phyloP scores from a whole-genome alignment of 2,113 vertebrate genomes.

The Anhinga anhinga region DNA sequence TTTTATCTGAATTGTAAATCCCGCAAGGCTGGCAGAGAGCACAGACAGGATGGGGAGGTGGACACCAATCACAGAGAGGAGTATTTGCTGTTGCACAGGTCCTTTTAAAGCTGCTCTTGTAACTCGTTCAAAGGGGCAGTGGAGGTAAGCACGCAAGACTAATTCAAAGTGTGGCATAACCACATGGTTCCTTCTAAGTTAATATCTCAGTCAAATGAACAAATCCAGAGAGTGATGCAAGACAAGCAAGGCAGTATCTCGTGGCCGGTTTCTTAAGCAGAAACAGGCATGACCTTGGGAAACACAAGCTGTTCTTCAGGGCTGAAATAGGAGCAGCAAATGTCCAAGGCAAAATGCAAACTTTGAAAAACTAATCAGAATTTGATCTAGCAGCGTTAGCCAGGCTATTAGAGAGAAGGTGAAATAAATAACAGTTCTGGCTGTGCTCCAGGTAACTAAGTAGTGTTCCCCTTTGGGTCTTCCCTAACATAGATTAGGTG shows the following conservation, averaged over 20 bases:
- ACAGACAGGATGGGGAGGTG: neutral
- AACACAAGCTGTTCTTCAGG: neutral
- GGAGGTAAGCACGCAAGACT: neutral
- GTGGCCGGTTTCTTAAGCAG: neutral
- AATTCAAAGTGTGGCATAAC: neutral
- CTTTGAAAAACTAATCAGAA: neutral
- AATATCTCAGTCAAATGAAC: neutral
- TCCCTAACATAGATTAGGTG: rapidly evolving
- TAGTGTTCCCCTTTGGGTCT: neutral
- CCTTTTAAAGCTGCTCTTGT: neutral
- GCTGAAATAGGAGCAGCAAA: neutral
- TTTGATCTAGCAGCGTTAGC: neutral
- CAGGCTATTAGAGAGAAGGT: neutral
- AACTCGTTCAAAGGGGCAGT: neutral
- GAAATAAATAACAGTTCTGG: neutral
- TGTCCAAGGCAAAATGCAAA: neutral
- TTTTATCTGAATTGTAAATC: constrained; percentile 3
- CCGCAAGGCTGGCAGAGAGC: neutral
- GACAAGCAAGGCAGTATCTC: neutral
- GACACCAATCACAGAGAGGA: neutral
- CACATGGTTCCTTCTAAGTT: neutral
- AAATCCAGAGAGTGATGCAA: neutral
- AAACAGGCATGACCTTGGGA: neutral
- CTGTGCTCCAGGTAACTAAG: neutral
- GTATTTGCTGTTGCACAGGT: neutral